phyloP scores from a whole-genome alignment of 2,888 invertebrate species.

The Andricus curvator region DNA sequence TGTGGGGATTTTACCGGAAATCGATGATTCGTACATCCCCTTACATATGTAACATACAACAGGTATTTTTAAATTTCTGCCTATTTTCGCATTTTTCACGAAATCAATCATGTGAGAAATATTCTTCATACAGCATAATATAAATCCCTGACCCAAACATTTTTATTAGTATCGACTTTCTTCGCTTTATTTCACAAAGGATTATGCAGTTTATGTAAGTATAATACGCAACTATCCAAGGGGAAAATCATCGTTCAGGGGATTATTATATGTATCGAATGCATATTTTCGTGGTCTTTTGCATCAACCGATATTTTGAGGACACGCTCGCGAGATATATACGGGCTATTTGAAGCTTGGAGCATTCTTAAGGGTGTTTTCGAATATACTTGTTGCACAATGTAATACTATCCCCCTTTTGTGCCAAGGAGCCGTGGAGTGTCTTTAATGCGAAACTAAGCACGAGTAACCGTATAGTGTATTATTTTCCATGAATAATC shows the following conservation, averaged over 20 bases:
- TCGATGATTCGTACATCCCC: slow-evolving; percentile 4
- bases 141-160: slow-evolving; percentile 12
- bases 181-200: slow-evolving; percentile 22
- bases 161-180: slow-evolving; percentile 9
- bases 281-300: slow-evolving; percentile 47
- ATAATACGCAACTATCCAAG: background rate
- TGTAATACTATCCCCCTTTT: slow-evolving; percentile 75
- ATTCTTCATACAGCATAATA: background rate
- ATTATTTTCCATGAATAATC: slow-evolving; percentile 71
- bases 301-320: slow-evolving; percentile 73
- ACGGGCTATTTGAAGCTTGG: slow-evolving; percentile 76
- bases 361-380: slow-evolving; percentile 74
- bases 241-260: slow-evolving; percentile 29
- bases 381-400: slow-evolving; percentile 75
- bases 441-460: slow-evolving; percentile 73
- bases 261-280: slow-evolving; percentile 44
- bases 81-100: background rate
- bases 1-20: slow-evolving; percentile 27
- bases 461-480: slow-evolving; percentile 64
- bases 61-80: slow-evolving; percentile 22
- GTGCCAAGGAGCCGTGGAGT: slow-evolving; percentile 63
- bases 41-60: background rate
- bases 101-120: slow-evolving; percentile 26
- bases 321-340: slow-evolving; percentile 65
- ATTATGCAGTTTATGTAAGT: slow-evolving; percentile 16